Evolutionary conservation across 1,140 invertebrate genomes (phyloP).

Genomic region (Hyles euphorbiae): DNA sequence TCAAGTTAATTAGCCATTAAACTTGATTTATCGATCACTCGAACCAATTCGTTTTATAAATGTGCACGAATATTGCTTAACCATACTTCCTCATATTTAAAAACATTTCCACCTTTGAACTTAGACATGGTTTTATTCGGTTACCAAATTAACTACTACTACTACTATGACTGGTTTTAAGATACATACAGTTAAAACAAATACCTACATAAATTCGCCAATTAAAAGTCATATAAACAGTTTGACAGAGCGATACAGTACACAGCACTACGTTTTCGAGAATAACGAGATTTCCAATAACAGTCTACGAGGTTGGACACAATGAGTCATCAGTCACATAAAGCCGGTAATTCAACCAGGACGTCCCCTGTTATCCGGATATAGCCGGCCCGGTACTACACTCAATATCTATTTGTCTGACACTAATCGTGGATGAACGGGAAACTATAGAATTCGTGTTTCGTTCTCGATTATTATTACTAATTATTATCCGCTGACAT

Average conservation of each 20-base stretch:
- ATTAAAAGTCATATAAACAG: too few relatives aligned
- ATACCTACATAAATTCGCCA: too few relatives aligned
- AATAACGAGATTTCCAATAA: slow-evolving; percentile 16
- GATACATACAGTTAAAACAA: too few relatives aligned
- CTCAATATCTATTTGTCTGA: slow-evolving; percentile 9
- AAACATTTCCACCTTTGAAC: too few relatives aligned
- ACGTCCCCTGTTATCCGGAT: slow-evolving; percentile 22
- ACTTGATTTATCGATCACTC: background rate
- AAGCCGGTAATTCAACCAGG: slow-evolving; percentile 26
- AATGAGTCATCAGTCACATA: slow-evolving; percentile 28
- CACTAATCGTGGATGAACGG: slow-evolving; percentile 17
- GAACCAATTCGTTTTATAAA: background rate
- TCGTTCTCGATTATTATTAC: background rate
- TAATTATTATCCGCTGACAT: background rate
- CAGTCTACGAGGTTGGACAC: slow-evolving; percentile 16
- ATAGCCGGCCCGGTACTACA: slow-evolving; percentile 9
- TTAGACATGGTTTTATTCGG: too few relatives aligned
- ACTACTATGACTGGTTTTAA: background rate
- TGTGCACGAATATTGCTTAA: background rate
- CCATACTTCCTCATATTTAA: background rate
- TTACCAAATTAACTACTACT: background rate
- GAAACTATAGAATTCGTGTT: background rate
- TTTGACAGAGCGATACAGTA: too few relatives aligned
- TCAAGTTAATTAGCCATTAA: too few relatives aligned
- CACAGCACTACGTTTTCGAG: background rate